Conservation (phyloP, 2,113 vertebrate species). For the Rana temporaria region DNA sequence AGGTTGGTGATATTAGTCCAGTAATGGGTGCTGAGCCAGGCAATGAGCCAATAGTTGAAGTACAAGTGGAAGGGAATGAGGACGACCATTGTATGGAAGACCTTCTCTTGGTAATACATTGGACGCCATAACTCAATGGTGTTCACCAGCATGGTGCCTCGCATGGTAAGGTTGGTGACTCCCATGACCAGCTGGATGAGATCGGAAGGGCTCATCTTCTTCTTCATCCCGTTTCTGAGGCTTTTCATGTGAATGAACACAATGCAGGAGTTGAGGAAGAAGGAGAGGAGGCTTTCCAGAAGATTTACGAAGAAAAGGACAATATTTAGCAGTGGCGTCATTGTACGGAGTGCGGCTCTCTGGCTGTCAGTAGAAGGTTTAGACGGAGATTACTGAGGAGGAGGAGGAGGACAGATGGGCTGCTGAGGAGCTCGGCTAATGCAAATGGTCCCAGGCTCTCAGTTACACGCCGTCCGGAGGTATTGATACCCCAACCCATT, state of each 20-base stretch:
- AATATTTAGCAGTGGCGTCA: background rate
- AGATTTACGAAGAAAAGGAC: background rate
- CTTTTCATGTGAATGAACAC: background rate
- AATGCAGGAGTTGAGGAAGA: background rate
- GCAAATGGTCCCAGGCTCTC: background rate
- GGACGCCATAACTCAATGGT: background rate
- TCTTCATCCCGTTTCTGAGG: background rate
- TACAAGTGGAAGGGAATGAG: background rate
- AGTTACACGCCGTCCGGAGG: too few species aligned
- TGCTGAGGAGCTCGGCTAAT: background rate
- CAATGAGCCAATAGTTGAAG: slow-evolving; percentile 12
- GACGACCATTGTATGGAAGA: too few species aligned
- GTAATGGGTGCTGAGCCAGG: slow-evolving; percentile 18
- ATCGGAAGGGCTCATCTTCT: background rate
- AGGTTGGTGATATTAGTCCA: background rate
- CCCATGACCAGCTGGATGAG: slow-evolving; percentile 15
- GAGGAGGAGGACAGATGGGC: background rate
- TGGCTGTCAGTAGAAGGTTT: too few species aligned
- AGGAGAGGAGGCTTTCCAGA: background rate
- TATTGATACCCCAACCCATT: too few species aligned
- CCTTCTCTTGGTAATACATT: background rate
- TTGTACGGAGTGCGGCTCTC: too few species aligned
- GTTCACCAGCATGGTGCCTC: background rate
- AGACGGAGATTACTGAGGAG: background rate
- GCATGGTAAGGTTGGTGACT: background rate